Evolutionary conservation across 2,797 vertebrate genomes (phyloP), one percentile per base, ranked within the genome.

Genomic region (Vipera latastei): DNA sequence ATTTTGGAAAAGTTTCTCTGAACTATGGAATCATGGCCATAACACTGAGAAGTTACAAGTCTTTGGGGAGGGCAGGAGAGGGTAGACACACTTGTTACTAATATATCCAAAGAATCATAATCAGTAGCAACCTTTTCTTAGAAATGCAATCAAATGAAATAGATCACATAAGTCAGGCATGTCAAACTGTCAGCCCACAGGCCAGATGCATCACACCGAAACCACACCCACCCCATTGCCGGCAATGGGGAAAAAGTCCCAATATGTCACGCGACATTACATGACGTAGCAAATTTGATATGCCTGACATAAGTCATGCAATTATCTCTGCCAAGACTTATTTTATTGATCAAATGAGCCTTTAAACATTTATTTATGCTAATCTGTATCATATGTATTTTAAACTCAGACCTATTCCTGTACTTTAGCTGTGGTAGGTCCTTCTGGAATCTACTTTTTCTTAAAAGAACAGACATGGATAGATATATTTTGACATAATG

Each of bases 31-130:
- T 56, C 65, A 56, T 90, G 25, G 48, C 6, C 38, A 32, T n/a
- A 90, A 90, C 8, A 69, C 53, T 90, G 16, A 89, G n/a, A 92
- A 53, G 13, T 83, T 48, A 83, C 73, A 48, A 48, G 20, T 38
- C 18, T 83, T 44, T 25, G 38, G 9, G 2, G 0, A 22, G 3
- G 38, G 18, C 51, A 53, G 57, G 57, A 20, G 0, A 2, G 18
- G 44, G 38, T 12, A 25, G 8, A 83, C 73, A 83, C 20, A 25
- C 38, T 86, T 93, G 61, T 48, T 94, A 93, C 86, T 95, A 65
- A 95, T 94, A 96, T 96, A 95, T 51, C 86, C 89, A 88, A 93
- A 95, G 92, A 92, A 56, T 32, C 93, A 95, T 60, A 94, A 93
- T 92, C 91, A 92, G 18, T 87, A 32, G 12, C n/a, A 95, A 14